These are phyloP conservation scores for Patella vulgata DNA, from an alignment of 1,140 invertebrate species.

Conservation along the genomic window DNA sequence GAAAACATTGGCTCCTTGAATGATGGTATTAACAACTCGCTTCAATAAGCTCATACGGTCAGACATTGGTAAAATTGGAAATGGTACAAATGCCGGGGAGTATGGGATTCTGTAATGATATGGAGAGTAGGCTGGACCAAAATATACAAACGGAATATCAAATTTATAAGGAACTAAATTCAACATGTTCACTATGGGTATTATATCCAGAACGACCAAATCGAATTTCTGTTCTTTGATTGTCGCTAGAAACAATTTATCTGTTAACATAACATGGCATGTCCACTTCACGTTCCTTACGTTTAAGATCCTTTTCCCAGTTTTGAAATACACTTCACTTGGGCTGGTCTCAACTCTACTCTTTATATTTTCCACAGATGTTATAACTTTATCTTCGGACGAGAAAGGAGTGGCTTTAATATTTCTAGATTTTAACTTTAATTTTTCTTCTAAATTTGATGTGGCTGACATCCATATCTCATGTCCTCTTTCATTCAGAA, in stretches of 20 bases:
- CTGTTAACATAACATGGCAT: background rate
- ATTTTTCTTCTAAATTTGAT: background rate
- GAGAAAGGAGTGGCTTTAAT: no score
- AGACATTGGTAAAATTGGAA: background rate
- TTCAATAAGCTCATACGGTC: background rate
- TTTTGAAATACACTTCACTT: no score
- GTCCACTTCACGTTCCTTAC: no score
- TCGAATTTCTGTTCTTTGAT: constrained; percentile 12
- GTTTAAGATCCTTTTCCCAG: no score
- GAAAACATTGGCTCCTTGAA: background rate
- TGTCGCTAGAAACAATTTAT: constrained; percentile 3
- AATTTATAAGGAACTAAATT: constrained; percentile 26
- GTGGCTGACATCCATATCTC: constrained; percentile 8
- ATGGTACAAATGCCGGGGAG: constrained; percentile 4
- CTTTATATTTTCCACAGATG: no score
- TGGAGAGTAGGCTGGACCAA: constrained; percentile 1
- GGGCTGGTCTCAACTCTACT: no score
- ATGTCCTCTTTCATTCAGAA: constrained; percentile 11
- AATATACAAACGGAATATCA: constrained; percentile 20
- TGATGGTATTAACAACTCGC: background rate
- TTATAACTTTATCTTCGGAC: no score
- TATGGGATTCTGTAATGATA: constrained; percentile 1
- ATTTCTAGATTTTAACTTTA: no score
- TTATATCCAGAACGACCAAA: constrained; percentile 15
- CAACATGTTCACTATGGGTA: constrained; percentile 2